Conservation (phyloP, 1,140 invertebrate genomes). For the Trichomalopsis sarcophagae region DNA sequence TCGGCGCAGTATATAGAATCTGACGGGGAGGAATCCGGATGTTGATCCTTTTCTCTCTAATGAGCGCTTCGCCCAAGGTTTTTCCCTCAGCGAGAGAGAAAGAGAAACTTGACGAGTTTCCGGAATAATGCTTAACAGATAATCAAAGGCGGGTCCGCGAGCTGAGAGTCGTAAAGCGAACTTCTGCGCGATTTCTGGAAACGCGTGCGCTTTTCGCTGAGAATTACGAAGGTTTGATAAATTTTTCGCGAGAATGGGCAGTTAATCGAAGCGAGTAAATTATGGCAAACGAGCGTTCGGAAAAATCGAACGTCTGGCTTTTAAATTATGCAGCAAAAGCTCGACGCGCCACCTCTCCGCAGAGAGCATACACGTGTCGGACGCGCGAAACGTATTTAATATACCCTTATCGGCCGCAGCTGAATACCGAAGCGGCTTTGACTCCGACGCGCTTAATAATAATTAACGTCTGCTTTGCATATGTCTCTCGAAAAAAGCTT, state of each 20-base stretch:
- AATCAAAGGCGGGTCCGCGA: constrained; percentile 7
- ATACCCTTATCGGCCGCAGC: too few relatives aligned
- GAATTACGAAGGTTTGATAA: background rate
- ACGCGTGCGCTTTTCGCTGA: background rate
- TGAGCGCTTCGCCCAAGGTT: constrained; percentile 25
- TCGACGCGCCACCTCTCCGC: background rate
- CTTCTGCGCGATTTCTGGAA: constrained; percentile 4
- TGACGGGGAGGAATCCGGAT: constrained; percentile 5
- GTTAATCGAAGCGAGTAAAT: constrained; percentile 17
- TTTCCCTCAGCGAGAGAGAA: background rate
- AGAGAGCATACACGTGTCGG: too few relatives aligned
- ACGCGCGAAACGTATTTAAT: too few relatives aligned
- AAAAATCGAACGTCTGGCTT: constrained; percentile 11
- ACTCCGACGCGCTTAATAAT: too few relatives aligned
- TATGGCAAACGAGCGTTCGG: background rate
- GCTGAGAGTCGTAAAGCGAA: background rate
- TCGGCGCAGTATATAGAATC: background rate
- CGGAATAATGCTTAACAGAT: constrained; percentile 30
- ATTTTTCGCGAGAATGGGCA: background rate
- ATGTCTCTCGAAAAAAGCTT: too few relatives aligned
- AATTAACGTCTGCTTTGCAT: too few relatives aligned
- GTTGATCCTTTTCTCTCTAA: constrained; percentile 32
- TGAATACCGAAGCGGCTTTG: too few relatives aligned
- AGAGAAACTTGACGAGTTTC: background rate
- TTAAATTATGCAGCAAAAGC: background rate